Base-by-base conservation (phyloP, 2,797 vertebrate genomes). In the Schizothorax lantsangensis region DNA sequence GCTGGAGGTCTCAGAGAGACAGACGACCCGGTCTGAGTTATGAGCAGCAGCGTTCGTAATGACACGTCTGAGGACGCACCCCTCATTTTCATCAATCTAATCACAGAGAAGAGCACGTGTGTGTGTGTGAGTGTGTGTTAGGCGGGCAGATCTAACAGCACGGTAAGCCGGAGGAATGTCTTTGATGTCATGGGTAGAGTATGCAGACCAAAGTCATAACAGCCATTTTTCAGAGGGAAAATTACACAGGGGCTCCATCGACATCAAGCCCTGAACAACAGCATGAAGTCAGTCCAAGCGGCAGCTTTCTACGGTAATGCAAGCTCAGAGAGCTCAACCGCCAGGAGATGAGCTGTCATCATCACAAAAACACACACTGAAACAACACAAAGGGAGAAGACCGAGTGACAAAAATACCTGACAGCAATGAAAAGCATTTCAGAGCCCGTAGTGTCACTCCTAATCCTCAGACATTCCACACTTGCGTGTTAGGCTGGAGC, bases 151-250 rank as follows among this genome's bases (percentile, higher is more conserved):
- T 81, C 79, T 17, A 14, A 54, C 68, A 84, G 72, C 21, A 73
- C 19, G 36, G 74, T 38, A 75, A 81, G 84, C 79, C 54, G 47
- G 47, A 88, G 81, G 87, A 92, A 91, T 90, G 84, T 38, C 79
- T 91, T 86, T 92, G 78, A 91, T 90, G 88, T 66, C 47, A 59
- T 4, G 47, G 71, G 64, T 79, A 64, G 52, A 89, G 88, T 40
- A 88, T 6, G 87, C 81, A 69, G 78, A 88, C 72, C 83, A 86
- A 92, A 90, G 78, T 90, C 88, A 92, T 80, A 72, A 82, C 21
- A 66, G 84, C 78, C 79, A 89, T 89, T 87, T 84, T 71, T 90
- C 38, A 75, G 21, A 66, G 38, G 73, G 40, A 26, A 89, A 88
- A 90, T 90, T 82, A 88, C 81, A 91, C 47, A 72, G 86, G 81